Percentiles rank a stretch among this genome's conserved stretches.
phyloP scores from a whole-genome alignment of 35 echinoderm and acorn worm genomes.

The Holothuria glaberrima region DNA sequence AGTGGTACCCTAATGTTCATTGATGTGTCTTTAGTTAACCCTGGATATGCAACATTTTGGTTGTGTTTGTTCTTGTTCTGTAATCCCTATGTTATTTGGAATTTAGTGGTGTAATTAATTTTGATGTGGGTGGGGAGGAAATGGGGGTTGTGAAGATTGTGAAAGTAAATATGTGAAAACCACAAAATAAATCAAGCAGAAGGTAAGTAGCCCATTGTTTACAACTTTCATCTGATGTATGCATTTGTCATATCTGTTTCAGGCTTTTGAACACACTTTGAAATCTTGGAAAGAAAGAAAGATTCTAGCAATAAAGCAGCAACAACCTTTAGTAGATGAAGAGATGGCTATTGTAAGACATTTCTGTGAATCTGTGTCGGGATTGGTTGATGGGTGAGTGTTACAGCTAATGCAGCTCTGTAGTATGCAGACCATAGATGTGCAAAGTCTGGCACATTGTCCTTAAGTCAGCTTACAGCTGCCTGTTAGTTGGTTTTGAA shows the following conservation, averaged over 20 bases:
- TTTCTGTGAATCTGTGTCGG: constrained; percentile 82
- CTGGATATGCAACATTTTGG: too few relatives aligned
- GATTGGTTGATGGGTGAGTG: constrained; percentile 71
- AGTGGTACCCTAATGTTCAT: too few relatives aligned
- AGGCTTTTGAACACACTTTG: constrained; percentile 95
- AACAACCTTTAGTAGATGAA: constrained; percentile 80
- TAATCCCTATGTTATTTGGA: too few relatives aligned
- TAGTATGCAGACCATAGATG: neutral
- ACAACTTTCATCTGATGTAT: neutral
- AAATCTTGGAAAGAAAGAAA: constrained; percentile 88
- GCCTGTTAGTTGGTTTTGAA: too few relatives aligned
- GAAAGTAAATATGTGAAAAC: too few relatives aligned
- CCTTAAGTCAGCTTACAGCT: neutral
- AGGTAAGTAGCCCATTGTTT: too few relatives aligned
- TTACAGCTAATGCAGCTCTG: neutral
- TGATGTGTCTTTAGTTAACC: too few relatives aligned
- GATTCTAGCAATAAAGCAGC: constrained; percentile 71
- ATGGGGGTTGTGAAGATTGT: too few relatives aligned
- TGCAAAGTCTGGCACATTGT: constrained; percentile 4
- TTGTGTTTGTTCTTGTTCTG: too few relatives aligned
- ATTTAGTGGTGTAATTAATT: too few relatives aligned
- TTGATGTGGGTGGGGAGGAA: too few relatives aligned
- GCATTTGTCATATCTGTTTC: neutral
- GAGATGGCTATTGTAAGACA: constrained; percentile 86
- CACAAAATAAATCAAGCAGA: too few relatives aligned